These are phyloP conservation scores for Drosophila multiciliata DNA, from an alignment of 2,888 invertebrate species.

Conservation along the genomic window DNA sequence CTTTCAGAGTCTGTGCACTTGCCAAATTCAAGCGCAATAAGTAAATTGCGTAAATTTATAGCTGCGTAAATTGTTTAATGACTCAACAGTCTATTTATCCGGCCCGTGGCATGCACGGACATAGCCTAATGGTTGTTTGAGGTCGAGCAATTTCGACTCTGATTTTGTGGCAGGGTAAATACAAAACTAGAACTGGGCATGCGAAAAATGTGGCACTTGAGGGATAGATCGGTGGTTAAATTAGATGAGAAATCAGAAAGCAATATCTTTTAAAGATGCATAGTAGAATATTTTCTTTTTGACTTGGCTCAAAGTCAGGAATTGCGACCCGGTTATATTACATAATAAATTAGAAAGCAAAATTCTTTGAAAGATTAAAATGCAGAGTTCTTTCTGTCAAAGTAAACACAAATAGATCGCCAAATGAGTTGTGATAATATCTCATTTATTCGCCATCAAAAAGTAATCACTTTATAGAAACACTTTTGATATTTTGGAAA, in stretches of 20 bases:
- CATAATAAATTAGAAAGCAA: neutral
- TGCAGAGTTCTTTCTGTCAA: neutral
- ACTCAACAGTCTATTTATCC: slow-evolving; percentile 78
- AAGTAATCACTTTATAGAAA: neutral
- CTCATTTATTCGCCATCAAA: neutral
- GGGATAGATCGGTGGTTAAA: neutral
- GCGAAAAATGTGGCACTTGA: neutral
- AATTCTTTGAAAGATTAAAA: neutral
- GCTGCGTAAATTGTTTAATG: slow-evolving; percentile 79
- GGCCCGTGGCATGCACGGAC: slow-evolving; percentile 60
- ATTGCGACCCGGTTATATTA: neutral
- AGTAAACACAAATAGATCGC: neutral
- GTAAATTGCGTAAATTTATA: slow-evolving; percentile 83
- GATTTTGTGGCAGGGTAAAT: slow-evolving; percentile 11
- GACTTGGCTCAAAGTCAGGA: neutral
- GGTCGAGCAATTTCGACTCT: slow-evolving; percentile 28
- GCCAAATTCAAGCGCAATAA: slow-evolving; percentile 64
- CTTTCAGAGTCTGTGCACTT: slow-evolving; percentile 32
- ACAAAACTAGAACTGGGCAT: slow-evolving; percentile 1
- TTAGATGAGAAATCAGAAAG: neutral
- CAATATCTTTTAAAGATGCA: neutral
- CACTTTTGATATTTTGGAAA: neutral
- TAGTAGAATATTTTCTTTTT: too few relatives aligned
- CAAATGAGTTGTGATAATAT: neutral
- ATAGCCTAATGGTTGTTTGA: slow-evolving; percentile 64